Base-by-base conservation (phyloP, 2,888 invertebrate genomes). In the Dryomyza anilis region DNA sequence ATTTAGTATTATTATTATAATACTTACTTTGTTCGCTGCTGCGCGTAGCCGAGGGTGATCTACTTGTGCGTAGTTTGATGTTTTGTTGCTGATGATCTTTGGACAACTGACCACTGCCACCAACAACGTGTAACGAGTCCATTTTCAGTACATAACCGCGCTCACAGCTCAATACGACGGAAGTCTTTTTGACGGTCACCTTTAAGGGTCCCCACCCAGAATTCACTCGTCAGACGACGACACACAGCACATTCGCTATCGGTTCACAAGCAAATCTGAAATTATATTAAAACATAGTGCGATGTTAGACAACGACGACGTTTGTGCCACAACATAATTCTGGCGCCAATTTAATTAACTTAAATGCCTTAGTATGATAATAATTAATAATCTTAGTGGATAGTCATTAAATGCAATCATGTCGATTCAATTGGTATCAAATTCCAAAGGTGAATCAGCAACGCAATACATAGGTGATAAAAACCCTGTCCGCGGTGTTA, bases 11-110 rank as follows among this genome's bases (percentile, higher is more conserved):
- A 33, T 39, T 36, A 30, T 36, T 25, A 16, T 21, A 53, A 61
- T 70, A 79, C 71, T 78, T 79, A 81, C 81, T 82, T 78, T 78
- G 78, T 69, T 81, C 81, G 66, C 71, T 74, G 66, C 74, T 79
- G 64, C 81, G 74, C 67, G 75, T 78, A 63, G 78, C 76, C 59
- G 81, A 81, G 64, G 81, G 80, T 21, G 82, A 82, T 74, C 81
- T 78, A 69, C 82, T 82, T 67, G 77, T 71, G 64, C 82, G 76
- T 59, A 79, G 72, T 63, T 68, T 72, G 61, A 58, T 70, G 60
- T 46, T 65, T 45, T 66, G 59, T 14, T 57, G 72, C 68, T 71
- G 76, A 57, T 71, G 67, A 67, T 71, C 66, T 71, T 69, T 70
- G 33, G 64, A 39, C 65, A 67, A 65, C 64, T 67, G 70, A 66